Evolutionary conservation across 2,888 invertebrate genomes (phyloP).

Genomic region (Elmis aenea): DNA sequence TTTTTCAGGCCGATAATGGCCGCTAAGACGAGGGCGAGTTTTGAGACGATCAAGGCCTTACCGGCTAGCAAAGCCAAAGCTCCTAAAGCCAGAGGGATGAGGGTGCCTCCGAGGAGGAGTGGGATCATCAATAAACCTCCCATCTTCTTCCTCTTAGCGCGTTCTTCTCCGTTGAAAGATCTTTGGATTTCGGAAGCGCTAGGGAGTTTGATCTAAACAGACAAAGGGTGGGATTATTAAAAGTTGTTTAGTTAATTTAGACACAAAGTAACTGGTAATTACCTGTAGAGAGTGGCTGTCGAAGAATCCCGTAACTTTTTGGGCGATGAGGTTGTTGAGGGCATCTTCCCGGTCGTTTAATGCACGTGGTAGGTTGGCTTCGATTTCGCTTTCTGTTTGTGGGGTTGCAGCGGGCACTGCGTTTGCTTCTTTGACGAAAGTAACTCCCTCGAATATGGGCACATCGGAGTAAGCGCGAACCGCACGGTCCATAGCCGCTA

Average conservation of each 20-base stretch:
- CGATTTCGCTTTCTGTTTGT: conserved; percentile 59
- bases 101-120: conserved; percentile 71
- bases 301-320: conserved; percentile 69
- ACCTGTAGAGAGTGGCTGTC: conserved; percentile 76
- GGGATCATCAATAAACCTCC: conserved; percentile 73
- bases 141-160: conserved; percentile 67
- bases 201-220: conserved; percentile 67
- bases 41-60: conserved; percentile 80
- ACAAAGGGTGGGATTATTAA: background rate
- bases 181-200: conserved; percentile 60
- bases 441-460: conserved; percentile 68
- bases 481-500: conserved; percentile 71
- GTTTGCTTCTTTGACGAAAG: conserved; percentile 61
- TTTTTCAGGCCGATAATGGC: conserved; percentile 83
- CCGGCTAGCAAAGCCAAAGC: conserved; percentile 77
- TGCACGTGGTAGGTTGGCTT: conserved; percentile 68
- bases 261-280: too few species aligned
- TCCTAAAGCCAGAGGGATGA: conserved; percentile 77
- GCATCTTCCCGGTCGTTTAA: conserved; percentile 67
- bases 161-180: conserved; percentile 58
- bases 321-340: conserved; percentile 69
- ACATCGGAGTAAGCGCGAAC: conserved; percentile 60
- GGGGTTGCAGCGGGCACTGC: conserved; percentile 45
- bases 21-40: conserved; percentile 74
- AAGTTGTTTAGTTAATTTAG: conserved; percentile 2